Conservation (phyloP, 2,888 invertebrate species). For the Disparrhopalites patrizii region DNA sequence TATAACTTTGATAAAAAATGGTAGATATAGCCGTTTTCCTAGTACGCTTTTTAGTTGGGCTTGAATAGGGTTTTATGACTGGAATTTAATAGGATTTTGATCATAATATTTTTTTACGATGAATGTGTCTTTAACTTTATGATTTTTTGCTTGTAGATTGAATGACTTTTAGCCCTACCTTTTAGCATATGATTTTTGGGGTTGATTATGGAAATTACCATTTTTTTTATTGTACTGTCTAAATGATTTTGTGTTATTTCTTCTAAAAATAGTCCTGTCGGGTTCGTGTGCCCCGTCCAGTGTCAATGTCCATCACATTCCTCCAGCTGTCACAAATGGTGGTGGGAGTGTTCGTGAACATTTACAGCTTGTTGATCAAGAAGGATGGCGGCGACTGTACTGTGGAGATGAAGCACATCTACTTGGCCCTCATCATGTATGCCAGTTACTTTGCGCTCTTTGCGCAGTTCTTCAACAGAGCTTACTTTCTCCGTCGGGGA, state of each 20-base stretch:
- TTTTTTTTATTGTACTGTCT: too few relatives aligned
- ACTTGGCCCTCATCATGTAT: slow-evolving; percentile 86
- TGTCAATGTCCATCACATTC: slow-evolving; percentile 88
- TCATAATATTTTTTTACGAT: too few relatives aligned
- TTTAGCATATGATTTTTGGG: too few relatives aligned
- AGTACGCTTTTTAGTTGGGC: too few relatives aligned
- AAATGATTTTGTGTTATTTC: slow-evolving; percentile 7
- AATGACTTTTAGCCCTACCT: too few relatives aligned
- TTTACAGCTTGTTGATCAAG: slow-evolving; percentile 63
- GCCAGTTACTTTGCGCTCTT: slow-evolving; percentile 89
- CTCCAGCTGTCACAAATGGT: slow-evolving; percentile 92
- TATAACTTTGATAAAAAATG: too few relatives aligned
- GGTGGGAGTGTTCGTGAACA: slow-evolving; percentile 81
- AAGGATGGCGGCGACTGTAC: slow-evolving; percentile 71
- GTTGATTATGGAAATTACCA: too few relatives aligned
- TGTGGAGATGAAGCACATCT: slow-evolving; percentile 78
- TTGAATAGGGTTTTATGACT: too few relatives aligned
- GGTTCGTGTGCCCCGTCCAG: slow-evolving; percentile 60
- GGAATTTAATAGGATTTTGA: too few relatives aligned
- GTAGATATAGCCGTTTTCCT: too few relatives aligned
- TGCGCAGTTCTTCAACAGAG: slow-evolving; percentile 87
- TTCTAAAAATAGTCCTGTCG: slow-evolving; percentile 32
- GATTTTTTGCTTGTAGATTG: too few relatives aligned
- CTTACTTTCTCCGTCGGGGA: slow-evolving; percentile 61
- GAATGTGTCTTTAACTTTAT: too few relatives aligned